Evolutionary conservation across 2,888 invertebrate genomes (phyloP), one percentile per base, ranked within the genome.

Genomic region (Creontiades dilutus): DNA sequence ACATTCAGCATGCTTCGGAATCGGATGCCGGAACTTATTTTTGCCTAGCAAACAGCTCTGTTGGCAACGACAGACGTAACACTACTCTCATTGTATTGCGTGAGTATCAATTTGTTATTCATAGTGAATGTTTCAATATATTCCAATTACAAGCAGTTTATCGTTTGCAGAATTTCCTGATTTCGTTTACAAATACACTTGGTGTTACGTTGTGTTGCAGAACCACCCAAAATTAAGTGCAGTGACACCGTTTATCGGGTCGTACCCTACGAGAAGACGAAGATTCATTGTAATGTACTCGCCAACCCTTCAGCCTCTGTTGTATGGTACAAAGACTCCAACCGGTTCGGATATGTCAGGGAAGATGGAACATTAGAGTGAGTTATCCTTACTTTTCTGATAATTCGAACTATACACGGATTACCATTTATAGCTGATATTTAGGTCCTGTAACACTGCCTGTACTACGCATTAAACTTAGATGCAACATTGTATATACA

Each of bases 1-100:
- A 68, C 61, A 28, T 91, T 14, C 55, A 47, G 28, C 89, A 92
- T 85, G 92, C 92, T 0, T 92, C 91, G n/a, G 92, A 92, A 91
- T 92, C 92, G 7, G 92, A 93, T 91, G 92, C 91, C 61, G 92
- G 91, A 92, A 93, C 86, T 28, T 94, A 94, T 91, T 92, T 93
- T 16, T 94, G 94, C 92, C 92, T 93, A 92, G 92, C 94, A 91
- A 92, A 92, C 92, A 92, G 94, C 93, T 90, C 92, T 90, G 92
- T 93, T 92, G 92, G 93, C 11, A 89, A 76, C 23, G 91, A 89
- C 55, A 88, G 84, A 48, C 90, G 89, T 19, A 89, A 68, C 80
- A 89, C 90, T 19, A 88, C 91, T 76, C 86, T 91, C 13, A 47
- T 57, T 23, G 86, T 91, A 16, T 68, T 91, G 16, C 87, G 91